A percentile compares a stretch with the other conserved stretches of the same genome.
These are phyloP conservation scores for Hydrocynus forskahlii DNA, from an alignment of 2,797 vertebrate species.

Conservation along the genomic window DNA sequence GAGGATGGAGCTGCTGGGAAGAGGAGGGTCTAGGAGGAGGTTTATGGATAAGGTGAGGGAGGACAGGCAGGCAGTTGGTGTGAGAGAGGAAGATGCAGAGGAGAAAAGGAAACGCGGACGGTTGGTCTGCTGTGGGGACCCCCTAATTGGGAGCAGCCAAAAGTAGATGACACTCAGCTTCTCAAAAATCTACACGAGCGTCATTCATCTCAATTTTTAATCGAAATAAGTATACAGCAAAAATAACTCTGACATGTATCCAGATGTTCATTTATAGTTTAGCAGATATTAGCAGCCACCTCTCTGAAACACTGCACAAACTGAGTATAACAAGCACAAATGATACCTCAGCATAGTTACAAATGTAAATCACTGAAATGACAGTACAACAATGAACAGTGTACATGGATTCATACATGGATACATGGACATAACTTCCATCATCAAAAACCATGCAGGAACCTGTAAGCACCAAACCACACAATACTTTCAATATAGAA, in stretches of 20 bases:
- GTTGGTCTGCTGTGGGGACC: too few relatives aligned
- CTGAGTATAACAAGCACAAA: constrained; percentile 39
- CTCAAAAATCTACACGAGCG: not conserved
- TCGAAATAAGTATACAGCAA: constrained; percentile 23
- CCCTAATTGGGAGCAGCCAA: too few relatives aligned
- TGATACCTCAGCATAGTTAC: constrained; percentile 28
- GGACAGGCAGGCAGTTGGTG: too few relatives aligned
- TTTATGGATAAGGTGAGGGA: too few relatives aligned
- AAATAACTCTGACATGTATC: not conserved
- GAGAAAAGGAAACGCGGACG: too few relatives aligned
- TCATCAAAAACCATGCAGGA: constrained; percentile 35
- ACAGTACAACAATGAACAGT: constrained; percentile 19
- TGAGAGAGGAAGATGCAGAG: too few relatives aligned
- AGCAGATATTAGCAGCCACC: not conserved
- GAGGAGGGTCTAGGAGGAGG: too few relatives aligned
- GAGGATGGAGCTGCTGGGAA: too few relatives aligned
- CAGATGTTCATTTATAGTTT: constrained; percentile 13
- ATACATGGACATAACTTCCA: constrained; percentile 13
- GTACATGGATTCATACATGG: constrained; percentile 7
- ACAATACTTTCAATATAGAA: constrained; percentile 33
- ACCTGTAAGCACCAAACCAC: constrained; percentile 31
- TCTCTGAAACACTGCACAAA: constrained; percentile 24
- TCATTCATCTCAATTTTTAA: not conserved
- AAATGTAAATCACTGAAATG: constrained; percentile 13
- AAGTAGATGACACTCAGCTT: too few relatives aligned